These are phyloP conservation scores for Eueides isabella DNA, from an alignment of 1,140 invertebrate genomes.

Conservation along the genomic window DNA sequence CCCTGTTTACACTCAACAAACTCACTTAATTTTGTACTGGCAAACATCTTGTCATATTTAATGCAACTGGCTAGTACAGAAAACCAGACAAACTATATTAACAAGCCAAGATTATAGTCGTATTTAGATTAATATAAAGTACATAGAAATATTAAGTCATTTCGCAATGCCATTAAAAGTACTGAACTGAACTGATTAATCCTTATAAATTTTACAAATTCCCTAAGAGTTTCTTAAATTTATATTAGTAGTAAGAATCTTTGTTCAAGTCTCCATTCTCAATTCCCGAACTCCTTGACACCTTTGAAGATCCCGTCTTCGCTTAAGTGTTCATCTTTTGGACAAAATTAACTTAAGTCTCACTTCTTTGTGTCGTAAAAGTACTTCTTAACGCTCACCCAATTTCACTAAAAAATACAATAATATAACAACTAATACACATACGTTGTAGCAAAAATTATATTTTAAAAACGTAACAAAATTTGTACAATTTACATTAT, in stretches of 20 bases:
- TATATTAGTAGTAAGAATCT: slow-evolving; percentile 30
- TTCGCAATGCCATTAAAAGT: not conserved
- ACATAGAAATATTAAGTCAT: too few relatives aligned
- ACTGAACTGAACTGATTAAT: not conserved
- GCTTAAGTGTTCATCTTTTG: slow-evolving; percentile 56
- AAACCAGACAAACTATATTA: not conserved
- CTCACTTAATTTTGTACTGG: slow-evolving; percentile 78
- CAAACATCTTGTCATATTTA: slow-evolving; percentile 71
- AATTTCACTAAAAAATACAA: slow-evolving; percentile 9
- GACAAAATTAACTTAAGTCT: slow-evolving; percentile 57
- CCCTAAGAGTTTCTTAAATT: not conserved
- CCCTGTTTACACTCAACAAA: slow-evolving; percentile 82
- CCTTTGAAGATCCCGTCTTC: slow-evolving; percentile 61
- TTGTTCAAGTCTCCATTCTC: slow-evolving; percentile 41
- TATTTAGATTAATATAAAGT: too few relatives aligned
- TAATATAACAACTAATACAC: not conserved
- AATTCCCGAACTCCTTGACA: slow-evolving; percentile 57
- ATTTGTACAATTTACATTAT: not conserved
- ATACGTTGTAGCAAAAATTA: not conserved
- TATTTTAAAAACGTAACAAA: not conserved
- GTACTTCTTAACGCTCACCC: slow-evolving; percentile 16
- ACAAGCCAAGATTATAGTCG: not conserved
- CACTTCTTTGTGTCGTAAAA: slow-evolving; percentile 36
- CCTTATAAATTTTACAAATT: not conserved
- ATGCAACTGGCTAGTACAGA: slow-evolving; percentile 17